phyloP scores from a whole-genome alignment of 2,888 invertebrate species.

The Tolmerus cingulatus region DNA sequence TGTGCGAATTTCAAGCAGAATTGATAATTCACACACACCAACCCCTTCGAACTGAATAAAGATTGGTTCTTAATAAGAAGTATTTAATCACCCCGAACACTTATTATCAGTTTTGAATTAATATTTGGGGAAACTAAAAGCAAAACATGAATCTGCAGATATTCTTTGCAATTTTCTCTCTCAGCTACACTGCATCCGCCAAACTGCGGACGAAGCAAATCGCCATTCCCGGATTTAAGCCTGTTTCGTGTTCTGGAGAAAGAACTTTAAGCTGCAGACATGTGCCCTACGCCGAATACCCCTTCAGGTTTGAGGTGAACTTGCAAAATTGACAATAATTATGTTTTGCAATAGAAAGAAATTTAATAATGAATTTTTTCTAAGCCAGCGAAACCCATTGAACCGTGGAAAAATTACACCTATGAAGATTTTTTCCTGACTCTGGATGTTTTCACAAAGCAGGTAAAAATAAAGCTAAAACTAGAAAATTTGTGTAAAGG shows the following conservation, averaged over 20 bases:
- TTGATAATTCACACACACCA: background rate
- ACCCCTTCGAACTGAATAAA: background rate
- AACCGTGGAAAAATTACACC: background rate
- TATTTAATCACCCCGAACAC: background rate
- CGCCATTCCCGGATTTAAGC: background rate
- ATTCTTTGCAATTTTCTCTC: background rate
- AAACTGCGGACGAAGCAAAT: background rate
- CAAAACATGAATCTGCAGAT: background rate
- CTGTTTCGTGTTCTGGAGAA: background rate
- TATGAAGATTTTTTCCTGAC: background rate
- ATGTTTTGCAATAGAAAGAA: background rate
- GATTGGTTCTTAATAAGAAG: background rate
- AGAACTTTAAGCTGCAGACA: background rate
- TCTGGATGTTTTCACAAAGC: conserved; percentile 13
- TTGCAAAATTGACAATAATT: background rate
- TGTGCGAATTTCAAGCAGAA: background rate
- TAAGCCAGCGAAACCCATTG: conserved; percentile 9
- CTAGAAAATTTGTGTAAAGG: too few species aligned
- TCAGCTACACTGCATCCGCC: background rate
- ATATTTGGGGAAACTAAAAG: background rate
- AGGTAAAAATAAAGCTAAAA: background rate
- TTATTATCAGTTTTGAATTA: background rate
- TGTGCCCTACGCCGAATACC: conserved; percentile 10
- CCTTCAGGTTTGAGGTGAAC: conserved; percentile 22
- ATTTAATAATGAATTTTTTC: background rate